phyloP scores from a whole-genome alignment of 2,113 vertebrate genomes.

The Ibidorhyncha struthersii region DNA sequence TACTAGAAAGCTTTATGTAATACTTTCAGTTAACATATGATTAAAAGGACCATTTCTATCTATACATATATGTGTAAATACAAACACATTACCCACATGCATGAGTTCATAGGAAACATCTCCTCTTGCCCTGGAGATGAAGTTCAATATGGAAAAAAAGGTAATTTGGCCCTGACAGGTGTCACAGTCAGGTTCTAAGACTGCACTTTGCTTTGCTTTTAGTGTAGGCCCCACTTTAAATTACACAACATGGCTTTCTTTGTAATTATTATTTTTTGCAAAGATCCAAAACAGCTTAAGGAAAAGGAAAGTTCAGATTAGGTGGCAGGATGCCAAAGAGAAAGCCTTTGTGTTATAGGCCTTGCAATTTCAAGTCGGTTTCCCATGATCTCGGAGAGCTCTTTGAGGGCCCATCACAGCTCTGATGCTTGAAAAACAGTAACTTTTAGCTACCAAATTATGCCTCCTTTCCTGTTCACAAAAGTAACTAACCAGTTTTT shows the following conservation, averaged over 20 bases:
- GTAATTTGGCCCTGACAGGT: background rate
- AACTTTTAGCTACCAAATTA: conserved; percentile 11
- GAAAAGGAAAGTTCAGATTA: background rate
- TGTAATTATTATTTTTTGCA: background rate
- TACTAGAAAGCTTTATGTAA: background rate
- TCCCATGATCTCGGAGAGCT: background rate
- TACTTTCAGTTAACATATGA: background rate
- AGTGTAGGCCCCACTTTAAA: background rate
- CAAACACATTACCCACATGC: background rate
- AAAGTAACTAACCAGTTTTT: conserved; percentile 19
- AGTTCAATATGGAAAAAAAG: background rate
- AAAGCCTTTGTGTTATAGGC: background rate
- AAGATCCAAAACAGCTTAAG: background rate
- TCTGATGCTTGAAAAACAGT: background rate
- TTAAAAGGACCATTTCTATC: background rate
- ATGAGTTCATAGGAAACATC: background rate
- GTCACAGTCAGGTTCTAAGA: background rate
- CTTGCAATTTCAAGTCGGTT: background rate
- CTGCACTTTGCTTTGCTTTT: background rate
- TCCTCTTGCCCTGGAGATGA: background rate
- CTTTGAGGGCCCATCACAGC: background rate
- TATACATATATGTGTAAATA: background rate
- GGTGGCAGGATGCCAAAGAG: background rate
- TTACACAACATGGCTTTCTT: background rate
- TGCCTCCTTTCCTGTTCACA: conserved; percentile 10